Conservation (phyloP, 2,113 vertebrate species). For the Daphoenositta chrysoptera region DNA sequence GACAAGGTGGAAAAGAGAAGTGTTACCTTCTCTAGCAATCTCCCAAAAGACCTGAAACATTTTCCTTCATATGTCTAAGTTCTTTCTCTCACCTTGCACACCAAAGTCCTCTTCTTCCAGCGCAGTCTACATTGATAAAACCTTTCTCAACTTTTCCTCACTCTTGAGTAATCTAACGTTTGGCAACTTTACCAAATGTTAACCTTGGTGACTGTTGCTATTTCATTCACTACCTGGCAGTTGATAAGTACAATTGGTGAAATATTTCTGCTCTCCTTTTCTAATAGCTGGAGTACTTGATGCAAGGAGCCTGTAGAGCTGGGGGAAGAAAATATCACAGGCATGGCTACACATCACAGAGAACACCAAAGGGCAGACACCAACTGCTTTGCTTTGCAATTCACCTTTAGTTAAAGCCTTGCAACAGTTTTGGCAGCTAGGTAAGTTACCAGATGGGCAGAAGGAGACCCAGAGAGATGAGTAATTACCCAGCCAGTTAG, state of each 20-base stretch:
- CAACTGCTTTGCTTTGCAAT: conserved; percentile 26
- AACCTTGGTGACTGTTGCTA: background rate
- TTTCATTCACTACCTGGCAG: background rate
- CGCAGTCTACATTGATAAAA: conserved; percentile 7
- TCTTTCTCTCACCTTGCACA: conserved; percentile 24
- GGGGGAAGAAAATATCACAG: background rate
- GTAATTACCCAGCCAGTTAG: conserved; percentile 60
- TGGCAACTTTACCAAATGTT: background rate
- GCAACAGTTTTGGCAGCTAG: conserved; percentile 47
- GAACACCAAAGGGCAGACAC: conserved; percentile 37
- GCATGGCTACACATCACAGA: conserved; percentile 8
- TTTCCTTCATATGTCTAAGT: background rate
- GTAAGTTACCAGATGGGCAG: conserved; percentile 53
- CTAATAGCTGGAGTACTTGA: background rate
- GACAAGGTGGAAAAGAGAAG: background rate
- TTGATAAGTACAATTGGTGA: background rate
- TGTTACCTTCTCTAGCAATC: background rate
- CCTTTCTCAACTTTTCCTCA: background rate
- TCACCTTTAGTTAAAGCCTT: conserved; percentile 59
- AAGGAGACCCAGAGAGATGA: conserved; percentile 61
- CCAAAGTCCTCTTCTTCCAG: conserved; percentile 44
- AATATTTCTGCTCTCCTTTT: conserved; percentile 2
- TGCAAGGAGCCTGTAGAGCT: background rate
- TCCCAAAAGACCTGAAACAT: background rate
- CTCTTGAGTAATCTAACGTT: background rate